phyloP scores from a whole-genome alignment of 2,888 invertebrate species.

The Tupiocoris notatus region DNA sequence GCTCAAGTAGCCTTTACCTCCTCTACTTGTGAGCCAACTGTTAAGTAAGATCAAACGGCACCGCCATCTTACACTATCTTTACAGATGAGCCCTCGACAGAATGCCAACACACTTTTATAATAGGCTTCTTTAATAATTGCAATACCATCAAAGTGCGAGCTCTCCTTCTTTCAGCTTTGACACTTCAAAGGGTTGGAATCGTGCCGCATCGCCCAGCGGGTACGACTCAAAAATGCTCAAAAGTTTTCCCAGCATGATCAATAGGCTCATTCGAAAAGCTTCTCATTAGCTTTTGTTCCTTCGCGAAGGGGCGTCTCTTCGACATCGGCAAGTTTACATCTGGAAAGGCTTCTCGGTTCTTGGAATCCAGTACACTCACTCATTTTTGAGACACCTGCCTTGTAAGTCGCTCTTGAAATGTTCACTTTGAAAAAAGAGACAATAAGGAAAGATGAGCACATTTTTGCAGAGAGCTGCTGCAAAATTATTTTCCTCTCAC shows the following conservation, averaged over 20 bases:
- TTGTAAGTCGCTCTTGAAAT: background rate
- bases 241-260: slow-evolving; percentile 8
- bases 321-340: slow-evolving; percentile 25
- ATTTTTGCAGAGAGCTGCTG: too few species aligned
- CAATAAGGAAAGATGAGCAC: too few species aligned
- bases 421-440: too few species aligned
- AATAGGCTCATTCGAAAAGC: slow-evolving; percentile 8
- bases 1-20: slow-evolving; percentile 26
- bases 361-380: background rate
- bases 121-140: slow-evolving; percentile 42
- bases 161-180: slow-evolving; percentile 7
- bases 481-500: too few species aligned
- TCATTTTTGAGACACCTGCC: slow-evolving; percentile 20
- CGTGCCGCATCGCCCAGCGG: background rate
- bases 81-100: slow-evolving; percentile 32
- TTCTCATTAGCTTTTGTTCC: slow-evolving; percentile 29
- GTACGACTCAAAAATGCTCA: slow-evolving; percentile 15
- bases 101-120: slow-evolving; percentile 23
- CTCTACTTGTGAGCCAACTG: slow-evolving; percentile 33
- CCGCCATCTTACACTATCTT: slow-evolving; percentile 35
- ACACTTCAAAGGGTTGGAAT: slow-evolving; percentile 15
- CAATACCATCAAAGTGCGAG: slow-evolving; percentile 27
- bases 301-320: slow-evolving; percentile 6
- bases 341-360: slow-evolving; percentile 17
- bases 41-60: slow-evolving; percentile 36